Percentiles rank a stretch among this genome's conserved stretches.
These are phyloP conservation scores for Trididemnum clinides DNA, from an alignment of 23 tunicate species.

Conservation along the genomic window DNA sequence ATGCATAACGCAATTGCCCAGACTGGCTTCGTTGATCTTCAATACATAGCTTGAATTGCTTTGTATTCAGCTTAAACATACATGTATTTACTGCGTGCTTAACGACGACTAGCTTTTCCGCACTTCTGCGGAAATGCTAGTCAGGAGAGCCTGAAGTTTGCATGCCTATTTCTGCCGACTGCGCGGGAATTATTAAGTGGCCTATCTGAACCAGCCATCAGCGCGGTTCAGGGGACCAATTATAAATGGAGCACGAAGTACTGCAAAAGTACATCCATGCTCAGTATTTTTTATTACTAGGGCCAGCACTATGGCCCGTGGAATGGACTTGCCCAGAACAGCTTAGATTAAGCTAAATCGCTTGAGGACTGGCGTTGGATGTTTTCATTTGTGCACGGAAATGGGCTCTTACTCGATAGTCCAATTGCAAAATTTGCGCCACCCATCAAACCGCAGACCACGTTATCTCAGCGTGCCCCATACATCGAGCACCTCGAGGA, in stretches of 20 bases:
- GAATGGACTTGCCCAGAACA: background rate
- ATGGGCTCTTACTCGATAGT: background rate
- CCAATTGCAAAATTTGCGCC: no score
- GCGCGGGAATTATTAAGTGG: background rate
- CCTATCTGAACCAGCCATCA: background rate
- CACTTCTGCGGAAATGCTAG: background rate
- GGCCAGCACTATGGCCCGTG: background rate
- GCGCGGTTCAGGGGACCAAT: background rate
- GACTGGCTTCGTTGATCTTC: no score
- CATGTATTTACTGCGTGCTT: background rate
- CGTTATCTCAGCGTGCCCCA: no score
- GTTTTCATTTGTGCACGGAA: background rate
- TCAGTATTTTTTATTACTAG: background rate
- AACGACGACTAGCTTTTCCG: background rate
- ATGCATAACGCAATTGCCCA: no score
- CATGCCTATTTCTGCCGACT: background rate
- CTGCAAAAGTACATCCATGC: background rate
- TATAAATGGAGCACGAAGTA: background rate
- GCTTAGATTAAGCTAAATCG: background rate
- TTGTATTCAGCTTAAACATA: no score
- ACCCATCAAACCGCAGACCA: no score
- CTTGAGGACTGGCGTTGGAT: no score
- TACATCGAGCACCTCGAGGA: no score
- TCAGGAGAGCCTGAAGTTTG: background rate
- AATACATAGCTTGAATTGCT: no score